Conservation (phyloP, 1,140 invertebrate species). For the Temnothorax longispinosus region DNA sequence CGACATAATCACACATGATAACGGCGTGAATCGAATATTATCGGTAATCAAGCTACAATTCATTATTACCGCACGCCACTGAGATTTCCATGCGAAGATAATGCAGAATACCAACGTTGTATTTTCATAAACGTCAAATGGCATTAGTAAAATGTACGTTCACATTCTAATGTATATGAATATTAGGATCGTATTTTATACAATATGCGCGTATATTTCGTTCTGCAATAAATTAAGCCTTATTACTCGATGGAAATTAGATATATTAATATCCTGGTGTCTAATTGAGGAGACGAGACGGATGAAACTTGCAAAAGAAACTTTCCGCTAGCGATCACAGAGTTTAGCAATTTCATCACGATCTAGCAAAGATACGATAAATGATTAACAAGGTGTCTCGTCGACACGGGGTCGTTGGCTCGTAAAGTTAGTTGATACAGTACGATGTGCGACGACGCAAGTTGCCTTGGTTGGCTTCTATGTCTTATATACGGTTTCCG, state of each 20-base stretch:
- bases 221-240: not conserved
- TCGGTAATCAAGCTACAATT: slow-evolving; percentile 56
- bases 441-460: not conserved
- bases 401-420: not conserved
- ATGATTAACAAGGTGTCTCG: slow-evolving; percentile 38
- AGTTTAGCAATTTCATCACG: not conserved
- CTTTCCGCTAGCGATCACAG: not conserved
- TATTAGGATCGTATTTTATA: not conserved
- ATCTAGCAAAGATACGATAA: slow-evolving; percentile 2
- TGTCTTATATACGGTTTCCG: slow-evolving; percentile 69
- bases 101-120: not conserved
- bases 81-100: slow-evolving; percentile 42
- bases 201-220: not conserved
- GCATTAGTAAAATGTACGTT: not conserved
- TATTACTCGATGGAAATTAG: not conserved
- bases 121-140: not conserved
- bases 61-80: slow-evolving; percentile 29
- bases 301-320: not conserved
- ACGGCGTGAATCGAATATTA: slow-evolving; percentile 49
- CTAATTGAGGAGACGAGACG: not conserved
- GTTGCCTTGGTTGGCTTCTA: slow-evolving; percentile 46
- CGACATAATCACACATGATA: slow-evolving; percentile 38
- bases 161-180: not conserved
- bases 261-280: not conserved
- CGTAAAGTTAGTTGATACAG: slow-evolving; percentile 49